Evolutionary conservation across 1,140 invertebrate species (phyloP).

Genomic region (honey bee (Apis mellifera)): Amel_HAv3.1 CM009939.2:6944001-6944500

Average conservation of each 20-base stretch:
- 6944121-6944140: no score
- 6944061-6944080: no score
- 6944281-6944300: slow-evolving; percentile 64
- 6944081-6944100: no score
- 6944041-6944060: neutral
- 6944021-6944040: neutral
- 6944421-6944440: slow-evolving; percentile 89
- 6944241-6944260: slow-evolving; percentile 70
- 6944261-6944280: slow-evolving; percentile 78
- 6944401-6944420: slow-evolving; percentile 88
- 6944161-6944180: no score
- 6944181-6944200: no score
- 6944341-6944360: slow-evolving; percentile 40
- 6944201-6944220: slow-evolving; percentile 64
- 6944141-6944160: no score
- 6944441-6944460: slow-evolving; percentile 85
- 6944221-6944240: slow-evolving; percentile 76
- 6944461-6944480: slow-evolving; percentile 78
- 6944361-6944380: slow-evolving; percentile 49
- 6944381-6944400: slow-evolving; percentile 78
- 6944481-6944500: slow-evolving; percentile 83
- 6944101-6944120: no score
- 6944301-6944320: slow-evolving; percentile 72
- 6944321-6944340: slow-evolving; percentile 49
- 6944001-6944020: no score